A percentile compares a stretch with the other conserved stretches of the same genome.
Evolutionary conservation across 2,797 vertebrate genomes (phyloP).

Genomic region (Notolabrus celidotus): DNA sequence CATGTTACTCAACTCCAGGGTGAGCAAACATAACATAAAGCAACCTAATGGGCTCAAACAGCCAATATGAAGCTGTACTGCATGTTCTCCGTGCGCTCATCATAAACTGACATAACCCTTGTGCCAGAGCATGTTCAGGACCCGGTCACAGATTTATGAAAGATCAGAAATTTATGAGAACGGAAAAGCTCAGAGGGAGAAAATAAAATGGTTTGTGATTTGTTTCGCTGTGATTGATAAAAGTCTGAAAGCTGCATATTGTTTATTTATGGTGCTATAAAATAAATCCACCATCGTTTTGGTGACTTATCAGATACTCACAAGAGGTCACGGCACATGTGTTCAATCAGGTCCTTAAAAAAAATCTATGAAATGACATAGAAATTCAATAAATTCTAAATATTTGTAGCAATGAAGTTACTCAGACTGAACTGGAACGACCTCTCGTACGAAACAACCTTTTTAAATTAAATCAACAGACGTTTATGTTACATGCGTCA

Average conservation of each 20-base stretch:
- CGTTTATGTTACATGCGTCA: too few species aligned
- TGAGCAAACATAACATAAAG: slow-evolving; percentile 20
- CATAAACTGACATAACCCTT: background rate
- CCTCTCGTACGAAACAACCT: too few species aligned
- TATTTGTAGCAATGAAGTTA: too few species aligned
- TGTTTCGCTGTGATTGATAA: background rate
- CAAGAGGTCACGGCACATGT: too few species aligned
- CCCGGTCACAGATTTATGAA: background rate
- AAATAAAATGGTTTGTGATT: background rate
- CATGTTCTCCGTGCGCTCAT: slow-evolving; percentile 7
- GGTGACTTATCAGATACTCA: too few species aligned
- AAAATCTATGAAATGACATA: too few species aligned
- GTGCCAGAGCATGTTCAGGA: background rate
- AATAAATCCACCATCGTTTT: too few species aligned
- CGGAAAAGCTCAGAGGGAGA: background rate
- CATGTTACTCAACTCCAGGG: slow-evolving; percentile 3
- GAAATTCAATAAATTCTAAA: too few species aligned
- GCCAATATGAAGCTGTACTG: slow-evolving; percentile 6
- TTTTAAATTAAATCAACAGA: too few species aligned
- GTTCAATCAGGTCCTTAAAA: too few species aligned
- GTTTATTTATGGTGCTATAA: background rate
- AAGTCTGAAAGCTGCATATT: background rate
- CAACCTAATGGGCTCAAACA: slow-evolving; percentile 4
- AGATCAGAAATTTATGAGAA: slow-evolving; percentile 1
- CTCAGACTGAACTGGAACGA: too few species aligned